phyloP scores from a whole-genome alignment of 2,113 vertebrate species.

The Oxyruncus cristatus region DNA sequence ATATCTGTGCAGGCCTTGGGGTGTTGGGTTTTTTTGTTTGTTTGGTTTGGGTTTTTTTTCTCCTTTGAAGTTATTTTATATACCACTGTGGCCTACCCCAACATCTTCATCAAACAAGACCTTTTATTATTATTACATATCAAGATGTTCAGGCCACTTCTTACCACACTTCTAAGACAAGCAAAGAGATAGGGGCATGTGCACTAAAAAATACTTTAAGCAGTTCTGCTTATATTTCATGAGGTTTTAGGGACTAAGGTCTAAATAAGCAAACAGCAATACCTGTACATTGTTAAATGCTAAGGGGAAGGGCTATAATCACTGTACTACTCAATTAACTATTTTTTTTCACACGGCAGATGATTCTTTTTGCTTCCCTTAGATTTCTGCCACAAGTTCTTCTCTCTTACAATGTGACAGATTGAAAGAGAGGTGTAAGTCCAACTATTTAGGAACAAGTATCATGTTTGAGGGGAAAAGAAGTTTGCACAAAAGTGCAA shows the following conservation, averaged over 20 bases:
- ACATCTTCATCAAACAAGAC: not conserved
- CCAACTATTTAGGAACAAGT: not conserved
- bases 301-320: not conserved
- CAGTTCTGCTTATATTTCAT: not conserved
- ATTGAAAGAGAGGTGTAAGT: not conserved
- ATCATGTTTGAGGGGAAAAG: not conserved
- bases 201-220: not conserved
- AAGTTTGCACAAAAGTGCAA: not conserved
- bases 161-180: not conserved
- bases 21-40: not conserved
- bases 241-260: not conserved
- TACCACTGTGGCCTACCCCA: not conserved
- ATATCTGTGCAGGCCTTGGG: not conserved
- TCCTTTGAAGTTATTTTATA: not conserved
- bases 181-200: not conserved
- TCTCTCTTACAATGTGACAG: not conserved
- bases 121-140: not conserved
- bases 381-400: not conserved
- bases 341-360: not conserved
- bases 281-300: not conserved
- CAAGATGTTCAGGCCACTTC: not conserved
- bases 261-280: not conserved
- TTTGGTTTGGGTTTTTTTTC: accelerated
- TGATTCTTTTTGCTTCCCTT: not conserved
- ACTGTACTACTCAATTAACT: not conserved